A percentile compares a stretch with the other conserved stretches of the same genome.
Conservation (phyloP, 2,113 vertebrate genomes). For the Myxocyprinus asiaticus region DNA sequence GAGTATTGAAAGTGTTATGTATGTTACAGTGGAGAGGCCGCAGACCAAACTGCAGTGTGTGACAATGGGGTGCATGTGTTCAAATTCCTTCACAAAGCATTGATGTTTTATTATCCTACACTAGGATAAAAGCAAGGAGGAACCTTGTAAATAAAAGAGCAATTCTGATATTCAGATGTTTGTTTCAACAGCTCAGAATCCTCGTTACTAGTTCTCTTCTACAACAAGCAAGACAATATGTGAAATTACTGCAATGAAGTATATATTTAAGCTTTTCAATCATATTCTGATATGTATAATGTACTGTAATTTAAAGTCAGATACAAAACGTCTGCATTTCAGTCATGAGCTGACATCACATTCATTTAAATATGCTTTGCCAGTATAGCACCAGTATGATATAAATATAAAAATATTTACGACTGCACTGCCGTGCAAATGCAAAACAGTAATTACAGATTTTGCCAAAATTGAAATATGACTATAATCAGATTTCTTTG, state of each 20-base stretch:
- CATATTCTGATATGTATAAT: neutral
- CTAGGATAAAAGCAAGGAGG: no score
- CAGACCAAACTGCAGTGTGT: neutral
- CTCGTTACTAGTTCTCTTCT: neutral
- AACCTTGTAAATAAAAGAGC: neutral
- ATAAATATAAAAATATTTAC: no score
- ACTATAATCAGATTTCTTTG: no score
- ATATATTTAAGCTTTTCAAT: neutral
- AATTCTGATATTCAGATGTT: neutral
- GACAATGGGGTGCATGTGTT: neutral
- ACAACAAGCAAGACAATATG: neutral
- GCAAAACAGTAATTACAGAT: no score
- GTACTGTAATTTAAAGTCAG: no score
- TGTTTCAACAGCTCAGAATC: neutral
- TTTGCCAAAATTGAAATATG: no score
- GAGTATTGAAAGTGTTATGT: neutral
- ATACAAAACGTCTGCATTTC: no score
- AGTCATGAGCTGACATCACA: no score
- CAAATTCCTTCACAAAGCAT: neutral
- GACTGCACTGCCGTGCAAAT: no score
- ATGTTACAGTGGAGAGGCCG: neutral
- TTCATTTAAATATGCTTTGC: no score
- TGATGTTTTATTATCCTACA: conserved; percentile 39
- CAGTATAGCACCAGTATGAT: no score
- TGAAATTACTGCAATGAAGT: neutral